phyloP scores from a whole-genome alignment of 2,888 invertebrate genomes.

The Polydrusus cervinus region DNA sequence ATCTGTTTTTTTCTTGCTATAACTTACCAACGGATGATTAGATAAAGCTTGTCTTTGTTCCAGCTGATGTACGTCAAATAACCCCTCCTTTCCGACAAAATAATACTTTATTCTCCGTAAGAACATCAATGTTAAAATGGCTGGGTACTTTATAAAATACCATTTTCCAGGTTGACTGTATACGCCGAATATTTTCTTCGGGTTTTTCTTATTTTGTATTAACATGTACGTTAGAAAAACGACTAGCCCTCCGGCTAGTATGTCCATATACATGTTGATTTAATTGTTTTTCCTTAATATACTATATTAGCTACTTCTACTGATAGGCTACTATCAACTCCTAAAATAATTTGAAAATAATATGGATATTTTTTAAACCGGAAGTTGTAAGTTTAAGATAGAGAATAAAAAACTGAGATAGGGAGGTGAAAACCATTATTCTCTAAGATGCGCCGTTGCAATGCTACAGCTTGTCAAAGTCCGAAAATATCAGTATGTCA shows the following conservation, averaged over 20 bases:
- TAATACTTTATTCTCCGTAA: constrained; percentile 74
- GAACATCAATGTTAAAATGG: constrained; percentile 74
- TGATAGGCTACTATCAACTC: background rate
- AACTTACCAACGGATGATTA: constrained; percentile 73
- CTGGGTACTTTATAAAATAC: constrained; percentile 77
- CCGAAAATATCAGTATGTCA: too few relatives aligned
- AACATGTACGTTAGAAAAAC: constrained; percentile 41
- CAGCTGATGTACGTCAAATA: constrained; percentile 70
- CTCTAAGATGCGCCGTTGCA: too few relatives aligned
- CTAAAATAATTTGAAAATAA: too few relatives aligned
- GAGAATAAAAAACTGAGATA: too few relatives aligned
- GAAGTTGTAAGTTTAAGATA: too few relatives aligned
- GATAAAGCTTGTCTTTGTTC: constrained; percentile 77
- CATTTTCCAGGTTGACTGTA: constrained; percentile 78
- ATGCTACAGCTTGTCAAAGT: too few relatives aligned
- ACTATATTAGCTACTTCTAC: background rate
- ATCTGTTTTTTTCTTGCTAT: background rate
- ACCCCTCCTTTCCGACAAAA: constrained; percentile 62
- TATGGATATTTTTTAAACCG: too few relatives aligned
- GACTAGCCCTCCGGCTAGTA: constrained; percentile 42
- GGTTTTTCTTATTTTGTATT: constrained; percentile 65
- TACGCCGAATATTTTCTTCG: constrained; percentile 75
- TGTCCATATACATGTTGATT: constrained; percentile 50
- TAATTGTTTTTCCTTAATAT: background rate
- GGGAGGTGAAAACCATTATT: too few relatives aligned